Base-by-base conservation (phyloP, 2,888 invertebrate species). In the Drosophila histrio region DNA sequence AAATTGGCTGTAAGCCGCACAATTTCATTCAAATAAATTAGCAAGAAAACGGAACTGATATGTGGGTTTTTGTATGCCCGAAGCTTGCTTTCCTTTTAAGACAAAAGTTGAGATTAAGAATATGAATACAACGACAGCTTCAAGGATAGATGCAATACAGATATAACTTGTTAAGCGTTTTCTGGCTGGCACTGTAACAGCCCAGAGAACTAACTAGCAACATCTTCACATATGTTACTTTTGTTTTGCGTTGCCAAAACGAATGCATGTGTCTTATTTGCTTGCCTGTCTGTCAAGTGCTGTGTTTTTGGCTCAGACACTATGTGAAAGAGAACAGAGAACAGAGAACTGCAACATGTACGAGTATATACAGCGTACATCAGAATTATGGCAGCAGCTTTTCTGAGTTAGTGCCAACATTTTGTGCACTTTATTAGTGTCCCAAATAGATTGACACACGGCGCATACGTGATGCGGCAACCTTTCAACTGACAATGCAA, bases 341-440 rank as follows among this genome's bases (percentile, higher is more conserved):
- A 39, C 13, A 11, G 7, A 30, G 19, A 38, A 13, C 9, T 3
- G 8, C 7, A 28, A 38, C 22, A 28, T 49, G 22, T 30, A 24
- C 15, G n/a, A n/a, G n/a, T n/a, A n/a, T n/a, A 22, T 17, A 26
- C 9, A 21, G 13, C 38, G 19, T 38, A 28, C 15, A 11, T 41
- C 39, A 41, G 24, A 41, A 15, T 13, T 19, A 58, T 24, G 41
- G 11, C 58, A 50, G 39, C 17, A 26, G 41, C 19, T 24, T 41
- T 36, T 32, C 39, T 17, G 32, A 50, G 39, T 32, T 50, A 38
- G 30, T 41, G 58, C 41, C 58, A 58, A 58, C 41, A 41, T 41
- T 58, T 41, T 41, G 32, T 19, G 17, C 49, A 58, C 50, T 41
- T 50, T 49, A 41, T 59, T 59, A 41, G 38, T 50, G 58, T 59